Evolutionary conservation across 2,888 invertebrate genomes (phyloP).

Genomic region (Cerastis rubricosa): DNA sequence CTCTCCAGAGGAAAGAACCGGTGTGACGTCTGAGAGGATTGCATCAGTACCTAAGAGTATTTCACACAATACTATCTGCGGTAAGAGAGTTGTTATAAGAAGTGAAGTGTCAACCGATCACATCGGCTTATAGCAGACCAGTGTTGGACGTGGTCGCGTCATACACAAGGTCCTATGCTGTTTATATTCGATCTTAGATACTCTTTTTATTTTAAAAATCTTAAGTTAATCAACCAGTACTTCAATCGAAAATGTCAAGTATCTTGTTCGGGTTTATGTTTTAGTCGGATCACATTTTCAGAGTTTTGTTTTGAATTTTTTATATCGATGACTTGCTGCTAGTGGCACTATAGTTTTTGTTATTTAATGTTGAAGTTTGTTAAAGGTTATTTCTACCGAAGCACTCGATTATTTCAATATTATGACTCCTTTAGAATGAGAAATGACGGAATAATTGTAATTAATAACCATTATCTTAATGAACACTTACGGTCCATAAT

Average conservation of each 20-base stretch:
- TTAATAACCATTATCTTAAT: constrained; percentile 29
- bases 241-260: too few relatives aligned
- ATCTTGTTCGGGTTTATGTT: too few relatives aligned
- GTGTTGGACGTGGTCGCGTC: not conserved
- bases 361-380: too few relatives aligned
- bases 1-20: constrained; percentile 30
- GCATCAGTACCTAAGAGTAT: constrained; percentile 25
- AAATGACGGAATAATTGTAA: constrained; percentile 7
- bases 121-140: not conserved
- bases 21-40: constrained; percentile 32
- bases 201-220: too few relatives aligned
- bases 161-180: not conserved
- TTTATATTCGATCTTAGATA: not conserved
- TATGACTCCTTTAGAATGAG: constrained; percentile 4
- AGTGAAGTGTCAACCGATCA: constrained; percentile 16
- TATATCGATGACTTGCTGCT: not conserved
- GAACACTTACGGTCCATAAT: constrained; percentile 23
- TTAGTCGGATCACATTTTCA: too few relatives aligned
- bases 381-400: not conserved
- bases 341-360: too few relatives aligned
- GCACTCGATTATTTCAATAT: not conserved
- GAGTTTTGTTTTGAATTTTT: too few relatives aligned
- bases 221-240: not conserved
- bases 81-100: not conserved
- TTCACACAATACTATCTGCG: constrained; percentile 22